Conservation (phyloP, 2,113 vertebrate species). For the Choloepus hoffmanni region DNA sequence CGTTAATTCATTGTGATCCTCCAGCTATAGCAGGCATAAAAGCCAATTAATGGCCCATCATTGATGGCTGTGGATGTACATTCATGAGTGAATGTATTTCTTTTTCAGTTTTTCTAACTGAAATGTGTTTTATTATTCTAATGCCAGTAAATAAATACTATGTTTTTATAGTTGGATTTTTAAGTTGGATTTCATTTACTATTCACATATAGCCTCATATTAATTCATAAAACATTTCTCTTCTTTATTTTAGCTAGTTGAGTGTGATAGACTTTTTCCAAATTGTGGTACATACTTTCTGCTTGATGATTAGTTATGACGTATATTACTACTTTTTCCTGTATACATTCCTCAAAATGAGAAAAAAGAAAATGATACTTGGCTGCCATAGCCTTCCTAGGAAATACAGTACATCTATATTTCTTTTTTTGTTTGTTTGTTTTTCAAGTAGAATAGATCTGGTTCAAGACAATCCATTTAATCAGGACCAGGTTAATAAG, state of each 20-base stretch:
- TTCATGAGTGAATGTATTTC: neutral
- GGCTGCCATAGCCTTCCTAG: neutral
- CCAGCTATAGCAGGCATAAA: neutral
- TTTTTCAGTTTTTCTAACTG: neutral
- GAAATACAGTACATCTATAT: neutral
- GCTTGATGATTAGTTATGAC: neutral
- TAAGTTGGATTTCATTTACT: slow-evolving; percentile 2
- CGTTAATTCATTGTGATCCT: neutral
- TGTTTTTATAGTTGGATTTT: neutral
- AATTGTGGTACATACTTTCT: neutral
- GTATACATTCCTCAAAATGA: slow-evolving; percentile 17
- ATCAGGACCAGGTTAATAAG: neutral
- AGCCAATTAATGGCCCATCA: neutral
- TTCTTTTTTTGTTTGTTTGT: neutral
- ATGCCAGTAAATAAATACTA: neutral
- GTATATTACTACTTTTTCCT: neutral
- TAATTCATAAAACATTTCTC: neutral
- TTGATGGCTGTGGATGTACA: neutral
- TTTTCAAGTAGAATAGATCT: neutral
- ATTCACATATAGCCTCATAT: neutral
- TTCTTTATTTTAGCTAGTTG: neutral
- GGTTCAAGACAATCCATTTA: neutral
- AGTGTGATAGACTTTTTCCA: neutral
- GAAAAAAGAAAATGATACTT: neutral
- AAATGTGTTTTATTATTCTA: neutral